Percentiles rank a stretch among this genome's conserved stretches.
Evolutionary conservation across 2,888 invertebrate genomes (phyloP).

Genomic region (Pyrrhia umbra): DNA sequence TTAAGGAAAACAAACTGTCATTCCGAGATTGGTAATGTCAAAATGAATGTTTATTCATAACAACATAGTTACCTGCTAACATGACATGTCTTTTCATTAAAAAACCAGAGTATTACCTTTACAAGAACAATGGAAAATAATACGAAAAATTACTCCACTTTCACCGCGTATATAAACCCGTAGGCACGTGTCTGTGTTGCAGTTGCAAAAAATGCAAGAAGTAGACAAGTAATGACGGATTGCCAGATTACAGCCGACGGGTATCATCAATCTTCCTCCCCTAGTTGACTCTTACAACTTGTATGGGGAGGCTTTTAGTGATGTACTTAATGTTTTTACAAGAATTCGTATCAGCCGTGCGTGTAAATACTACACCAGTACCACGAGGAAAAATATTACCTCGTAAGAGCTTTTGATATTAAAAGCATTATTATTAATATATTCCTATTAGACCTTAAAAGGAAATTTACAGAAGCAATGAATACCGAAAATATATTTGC

Average conservation of each 20-base stretch:
- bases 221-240: slow-evolving; percentile 58
- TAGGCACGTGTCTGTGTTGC: slow-evolving; percentile 49
- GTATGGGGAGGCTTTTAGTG: slow-evolving; percentile 53
- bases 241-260: slow-evolving; percentile 53
- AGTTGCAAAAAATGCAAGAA: slow-evolving; percentile 51
- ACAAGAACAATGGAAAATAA: background rate
- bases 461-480: too few species aligned
- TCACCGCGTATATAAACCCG: background rate
- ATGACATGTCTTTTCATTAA: background rate
- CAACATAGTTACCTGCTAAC: background rate
- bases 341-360: slow-evolving; percentile 25
- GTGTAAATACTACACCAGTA: slow-evolving; percentile 38
- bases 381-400: slow-evolving; percentile 17
- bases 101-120: background rate
- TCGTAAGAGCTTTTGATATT: background rate
- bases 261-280: slow-evolving; percentile 58
- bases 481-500: too few species aligned
- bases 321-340: slow-evolving; percentile 50
- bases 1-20: too few species aligned
- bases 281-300: slow-evolving; percentile 51
- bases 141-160: background rate
- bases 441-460: too few species aligned
- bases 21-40: too few species aligned
- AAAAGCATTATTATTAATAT: background rate
- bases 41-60: too few species aligned